phyloP scores from a whole-genome alignment of 2,888 invertebrate species.

The Acronicta alni region DNA sequence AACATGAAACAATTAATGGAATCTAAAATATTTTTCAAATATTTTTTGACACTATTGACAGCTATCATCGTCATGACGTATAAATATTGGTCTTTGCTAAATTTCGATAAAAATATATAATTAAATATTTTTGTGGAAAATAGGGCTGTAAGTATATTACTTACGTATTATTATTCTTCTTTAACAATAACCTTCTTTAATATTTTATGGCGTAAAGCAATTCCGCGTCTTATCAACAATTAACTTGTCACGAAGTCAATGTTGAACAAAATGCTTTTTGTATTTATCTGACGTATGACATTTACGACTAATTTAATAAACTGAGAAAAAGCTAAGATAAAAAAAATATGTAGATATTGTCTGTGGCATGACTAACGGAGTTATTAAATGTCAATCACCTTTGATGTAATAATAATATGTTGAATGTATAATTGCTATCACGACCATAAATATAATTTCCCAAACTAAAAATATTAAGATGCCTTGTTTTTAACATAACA shows the following conservation, averaged over 20 bases:
- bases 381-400: slow-evolving; percentile 45
- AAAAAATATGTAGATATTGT: slow-evolving; percentile 46
- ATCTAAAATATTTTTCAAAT: too few relatives aligned
- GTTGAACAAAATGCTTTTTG: slow-evolving; percentile 61
- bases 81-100: too few relatives aligned
- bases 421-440: slow-evolving; percentile 3
- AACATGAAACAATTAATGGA: too few relatives aligned
- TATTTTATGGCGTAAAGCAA: slow-evolving; percentile 8
- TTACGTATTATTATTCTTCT: not conserved
- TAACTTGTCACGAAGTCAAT: slow-evolving; percentile 40
- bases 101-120: too few relatives aligned
- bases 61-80: too few relatives aligned
- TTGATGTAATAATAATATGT: slow-evolving; percentile 22
- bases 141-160: too few relatives aligned
- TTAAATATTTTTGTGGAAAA: too few relatives aligned
- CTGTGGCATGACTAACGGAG: slow-evolving; percentile 25
- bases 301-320: slow-evolving; percentile 27
- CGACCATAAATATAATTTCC: not conserved
- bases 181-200: not conserved
- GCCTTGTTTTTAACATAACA: too few relatives aligned
- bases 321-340: slow-evolving; percentile 58
- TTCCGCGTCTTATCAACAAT: slow-evolving; percentile 34
- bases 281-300: slow-evolving; percentile 55
- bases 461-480: too few relatives aligned
- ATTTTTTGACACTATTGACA: too few relatives aligned